These are phyloP conservation scores for Meriones psammophilus DNA, from an alignment of 2,797 vertebrate genomes.

Conservation along the genomic window DNA sequence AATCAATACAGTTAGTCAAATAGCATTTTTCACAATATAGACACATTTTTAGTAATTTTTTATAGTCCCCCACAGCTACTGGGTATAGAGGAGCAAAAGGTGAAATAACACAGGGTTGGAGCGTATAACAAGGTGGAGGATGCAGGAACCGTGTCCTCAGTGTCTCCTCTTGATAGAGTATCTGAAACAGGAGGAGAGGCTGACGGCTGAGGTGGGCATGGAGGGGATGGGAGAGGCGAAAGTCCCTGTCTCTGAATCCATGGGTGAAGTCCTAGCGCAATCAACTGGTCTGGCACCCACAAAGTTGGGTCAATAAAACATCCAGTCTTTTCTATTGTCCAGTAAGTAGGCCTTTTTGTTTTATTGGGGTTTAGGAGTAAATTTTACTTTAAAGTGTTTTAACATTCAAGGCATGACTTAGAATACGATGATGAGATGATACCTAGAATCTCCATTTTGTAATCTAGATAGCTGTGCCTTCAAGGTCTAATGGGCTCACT, in stretches of 20 bases:
- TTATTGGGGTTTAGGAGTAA: neutral
- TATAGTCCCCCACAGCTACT: too few species aligned
- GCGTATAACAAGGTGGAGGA: neutral
- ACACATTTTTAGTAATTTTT: neutral
- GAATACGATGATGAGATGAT: neutral
- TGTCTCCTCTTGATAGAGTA: neutral
- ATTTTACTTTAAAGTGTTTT: neutral
- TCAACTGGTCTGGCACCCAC: neutral
- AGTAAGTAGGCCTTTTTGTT: neutral
- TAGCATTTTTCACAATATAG: neutral
- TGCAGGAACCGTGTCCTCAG: neutral
- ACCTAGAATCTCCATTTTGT: neutral
- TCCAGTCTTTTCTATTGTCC: neutral
- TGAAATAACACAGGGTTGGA: neutral
- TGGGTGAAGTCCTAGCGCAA: neutral
- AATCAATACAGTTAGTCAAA: neutral
- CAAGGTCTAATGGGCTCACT: neutral
- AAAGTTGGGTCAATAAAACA: neutral
- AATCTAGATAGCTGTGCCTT: neutral
- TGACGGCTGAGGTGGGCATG: neutral
- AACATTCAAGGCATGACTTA: neutral
- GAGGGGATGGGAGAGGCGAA: neutral
- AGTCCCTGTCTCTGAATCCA: neutral
- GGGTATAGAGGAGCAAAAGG: neutral
- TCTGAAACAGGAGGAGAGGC: neutral